Conservation (phyloP, 2,888 invertebrate species). For the Protodeltote pygarga region DNA sequence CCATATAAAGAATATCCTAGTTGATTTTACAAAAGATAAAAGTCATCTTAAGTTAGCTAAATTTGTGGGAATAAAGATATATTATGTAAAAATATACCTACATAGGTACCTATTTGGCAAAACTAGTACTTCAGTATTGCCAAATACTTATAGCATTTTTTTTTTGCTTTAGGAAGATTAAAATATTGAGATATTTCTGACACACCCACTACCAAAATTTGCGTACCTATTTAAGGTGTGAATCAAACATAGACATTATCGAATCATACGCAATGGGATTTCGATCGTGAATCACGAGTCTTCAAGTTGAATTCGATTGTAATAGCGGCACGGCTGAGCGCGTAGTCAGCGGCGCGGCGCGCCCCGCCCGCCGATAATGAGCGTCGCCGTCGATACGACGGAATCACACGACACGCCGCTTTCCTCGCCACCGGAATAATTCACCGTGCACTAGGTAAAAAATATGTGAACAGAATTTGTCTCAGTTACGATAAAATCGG, state of each 20-base stretch:
- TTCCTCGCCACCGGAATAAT: slow-evolving; percentile 56
- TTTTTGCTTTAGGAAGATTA: background rate
- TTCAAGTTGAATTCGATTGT: slow-evolving; percentile 76
- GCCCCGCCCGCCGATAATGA: slow-evolving; percentile 68
- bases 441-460: slow-evolving; percentile 67
- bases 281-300: slow-evolving; percentile 78
- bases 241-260: slow-evolving; percentile 47
- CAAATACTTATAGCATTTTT: no score
- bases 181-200: slow-evolving; percentile 1
- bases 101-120: no score
- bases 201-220: slow-evolving; percentile 5
- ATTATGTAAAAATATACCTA: no score
- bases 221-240: slow-evolving; percentile 39
- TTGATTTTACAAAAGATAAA: no score
- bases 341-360: slow-evolving; percentile 54
- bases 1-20: no score
- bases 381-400: slow-evolving; percentile 69
- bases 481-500: slow-evolving; percentile 55
- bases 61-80: no score
- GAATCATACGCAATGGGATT: slow-evolving; percentile 66
- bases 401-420: slow-evolving; percentile 66
- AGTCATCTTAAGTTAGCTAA: no score
- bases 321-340: slow-evolving; percentile 73
- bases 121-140: no score
- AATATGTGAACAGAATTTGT: slow-evolving; percentile 71